phyloP scores from a whole-genome alignment of 2,797 vertebrate genomes.

The Cuculus canorus region DNA sequence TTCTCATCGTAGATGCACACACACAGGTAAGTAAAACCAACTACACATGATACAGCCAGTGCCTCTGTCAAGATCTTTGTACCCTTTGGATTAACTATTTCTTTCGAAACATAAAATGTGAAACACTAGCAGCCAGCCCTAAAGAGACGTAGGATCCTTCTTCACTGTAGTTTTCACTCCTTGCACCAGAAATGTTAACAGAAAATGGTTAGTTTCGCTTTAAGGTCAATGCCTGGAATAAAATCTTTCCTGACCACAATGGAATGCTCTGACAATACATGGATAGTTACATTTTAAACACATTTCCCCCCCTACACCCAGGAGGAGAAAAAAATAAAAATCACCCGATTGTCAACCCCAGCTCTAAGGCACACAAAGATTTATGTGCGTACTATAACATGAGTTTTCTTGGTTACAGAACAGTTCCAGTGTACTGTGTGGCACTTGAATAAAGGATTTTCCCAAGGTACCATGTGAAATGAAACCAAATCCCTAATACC shows the following conservation, averaged over 20 bases:
- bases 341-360: background rate
- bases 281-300: background rate
- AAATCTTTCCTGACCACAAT: background rate
- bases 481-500: slow-evolving; percentile 13
- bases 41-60: background rate
- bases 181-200: background rate
- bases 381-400: background rate
- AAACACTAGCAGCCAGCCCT: background rate
- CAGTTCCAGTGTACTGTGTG: background rate
- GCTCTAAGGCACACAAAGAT: background rate
- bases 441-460: background rate
- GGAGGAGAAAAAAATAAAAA: background rate
- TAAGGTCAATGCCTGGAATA: background rate
- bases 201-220: background rate
- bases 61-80: background rate
- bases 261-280: background rate
- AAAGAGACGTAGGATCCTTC: background rate
- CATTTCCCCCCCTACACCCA: background rate
- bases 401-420: background rate
- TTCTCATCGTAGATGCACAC: background rate
- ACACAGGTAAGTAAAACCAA: background rate
- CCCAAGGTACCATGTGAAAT: background rate
- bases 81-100: background rate
- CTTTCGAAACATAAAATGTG: background rate
- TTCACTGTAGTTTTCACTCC: background rate